Base-by-base conservation (phyloP, 2,113 vertebrate species). In the Apodemus speciosus region DNA sequence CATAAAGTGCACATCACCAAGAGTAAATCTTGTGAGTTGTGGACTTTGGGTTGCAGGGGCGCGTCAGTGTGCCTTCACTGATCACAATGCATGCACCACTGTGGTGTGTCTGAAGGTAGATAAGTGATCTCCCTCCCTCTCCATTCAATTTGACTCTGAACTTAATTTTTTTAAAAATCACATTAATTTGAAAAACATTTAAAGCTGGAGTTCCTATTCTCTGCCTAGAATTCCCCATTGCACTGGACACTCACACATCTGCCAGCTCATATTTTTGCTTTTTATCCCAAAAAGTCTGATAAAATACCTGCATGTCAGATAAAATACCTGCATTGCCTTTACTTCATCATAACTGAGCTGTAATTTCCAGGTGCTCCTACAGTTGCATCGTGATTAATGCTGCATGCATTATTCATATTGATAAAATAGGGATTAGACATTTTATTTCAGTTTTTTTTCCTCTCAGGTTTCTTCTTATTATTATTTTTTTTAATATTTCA, bases 321-420 rank as follows among this genome's bases (percentile, higher is more conserved):
- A 40, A 83, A 89, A 75, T 88, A 53, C 58, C 75, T 88, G 68
- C 38, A 86, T 64, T 11, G 66, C 68, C 40, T 87, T 87, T 60
- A 56, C 35, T 75, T 35, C 73, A 23, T 71, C 40, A 53, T 88
- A 80, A 71, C 64, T 72, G 62, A 89, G 91, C 16, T 8, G 9
- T 76, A 62, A 64, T 66, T 92, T 23, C 76, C 88, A 93, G 79
- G 56, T 62, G 84, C 76, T 93, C 27, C 43, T 90, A 85, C 64
- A 43, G 25, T 88, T 94, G 40, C 3, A 25, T 75, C 38, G 60
- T 75, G 68, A 91, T 93, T 92, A 84, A 87, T 85, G 32, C 35
- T 53, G 16, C 69, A 21, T 90, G n/a, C 71, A 58, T 93, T 91
- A 90, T 58, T 92, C 64, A 49, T 16, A 18, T 9, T 20, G 69